These are phyloP conservation scores for Melanotaenia duboulayi DNA, from an alignment of 2,113 vertebrate genomes.

Conservation along the genomic window DNA sequence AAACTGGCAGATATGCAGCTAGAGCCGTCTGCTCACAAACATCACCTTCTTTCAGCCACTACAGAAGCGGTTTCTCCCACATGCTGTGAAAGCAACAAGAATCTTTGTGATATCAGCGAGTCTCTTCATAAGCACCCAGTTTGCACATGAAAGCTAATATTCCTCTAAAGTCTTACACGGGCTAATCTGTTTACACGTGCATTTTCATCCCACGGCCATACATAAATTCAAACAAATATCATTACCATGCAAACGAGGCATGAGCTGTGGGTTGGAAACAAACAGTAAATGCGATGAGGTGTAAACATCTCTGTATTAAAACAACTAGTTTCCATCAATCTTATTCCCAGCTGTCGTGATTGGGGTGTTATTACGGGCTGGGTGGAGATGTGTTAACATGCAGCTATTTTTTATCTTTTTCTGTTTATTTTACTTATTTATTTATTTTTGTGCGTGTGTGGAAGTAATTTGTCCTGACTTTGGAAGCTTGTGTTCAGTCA, in stretches of 20 bases:
- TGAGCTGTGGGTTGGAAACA: constrained; percentile 15
- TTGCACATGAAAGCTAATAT: constrained; percentile 36
- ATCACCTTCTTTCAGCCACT: neutral
- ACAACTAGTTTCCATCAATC: constrained; percentile 31
- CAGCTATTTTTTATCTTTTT: neutral
- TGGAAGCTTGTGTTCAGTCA: neutral
- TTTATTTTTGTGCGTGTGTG: neutral
- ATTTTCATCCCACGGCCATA: constrained; percentile 40
- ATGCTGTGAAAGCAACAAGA: neutral
- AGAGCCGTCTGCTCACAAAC: neutral
- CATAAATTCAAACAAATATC: constrained; percentile 36
- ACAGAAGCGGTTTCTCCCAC: neutral
- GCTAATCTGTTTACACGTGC: constrained; percentile 55
- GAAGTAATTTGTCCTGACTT: constrained; percentile 39
- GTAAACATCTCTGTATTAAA: constrained; percentile 41
- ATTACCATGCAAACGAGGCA: constrained; percentile 57
- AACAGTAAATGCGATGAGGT: constrained; percentile 31
- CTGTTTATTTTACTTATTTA: too few relatives aligned
- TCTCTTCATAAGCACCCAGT: constrained; percentile 5
- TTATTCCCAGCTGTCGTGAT: constrained; percentile 24
- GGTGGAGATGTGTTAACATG: constrained; percentile 1
- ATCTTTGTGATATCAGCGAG: constrained; percentile 4
- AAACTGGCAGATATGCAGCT: neutral
- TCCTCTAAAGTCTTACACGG: constrained; percentile 8
- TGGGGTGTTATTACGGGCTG: neutral